A percentile compares a stretch with the other conserved stretches of the same genome.
Evolutionary conservation across 2,888 invertebrate species (phyloP).

Genomic region (Phlogophora meticulosa): DNA sequence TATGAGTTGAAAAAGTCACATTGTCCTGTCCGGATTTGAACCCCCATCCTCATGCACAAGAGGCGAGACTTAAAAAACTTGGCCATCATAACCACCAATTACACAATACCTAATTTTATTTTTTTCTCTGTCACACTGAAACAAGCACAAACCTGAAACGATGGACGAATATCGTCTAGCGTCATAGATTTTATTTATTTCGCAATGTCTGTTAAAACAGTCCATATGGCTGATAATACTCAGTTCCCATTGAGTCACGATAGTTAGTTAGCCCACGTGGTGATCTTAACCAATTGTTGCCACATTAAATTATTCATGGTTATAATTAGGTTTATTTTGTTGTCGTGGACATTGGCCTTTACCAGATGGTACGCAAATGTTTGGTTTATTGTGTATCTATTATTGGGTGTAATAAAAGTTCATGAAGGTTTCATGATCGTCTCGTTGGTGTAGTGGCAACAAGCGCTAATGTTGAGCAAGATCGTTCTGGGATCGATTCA

Average conservation of each 20-base stretch:
- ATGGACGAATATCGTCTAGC: slow-evolving; percentile 10
- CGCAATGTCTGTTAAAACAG: slow-evolving; percentile 54
- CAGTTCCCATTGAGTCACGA: slow-evolving; percentile 64
- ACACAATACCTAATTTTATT: slow-evolving; percentile 5
- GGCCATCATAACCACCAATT: neutral
- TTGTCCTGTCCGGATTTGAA: too few species aligned
- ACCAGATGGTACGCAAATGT: slow-evolving; percentile 50
- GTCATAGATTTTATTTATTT: slow-evolving; percentile 50
- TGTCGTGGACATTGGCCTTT: slow-evolving; percentile 44
- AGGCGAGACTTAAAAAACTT: too few species aligned
- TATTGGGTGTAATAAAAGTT: slow-evolving; percentile 13
- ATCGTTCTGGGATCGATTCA: neutral
- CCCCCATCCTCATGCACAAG: too few species aligned
- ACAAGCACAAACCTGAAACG: slow-evolving; percentile 51
- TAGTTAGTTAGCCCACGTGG: slow-evolving; percentile 34
- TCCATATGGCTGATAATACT: slow-evolving; percentile 59
- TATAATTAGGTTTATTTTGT: slow-evolving; percentile 62
- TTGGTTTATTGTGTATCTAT: slow-evolving; percentile 35
- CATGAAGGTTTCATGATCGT: slow-evolving; percentile 2
- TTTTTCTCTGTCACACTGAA: slow-evolving; percentile 3
- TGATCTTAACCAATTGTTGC: slow-evolving; percentile 54
- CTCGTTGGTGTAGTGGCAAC: too few species aligned
- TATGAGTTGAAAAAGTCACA: too few species aligned
- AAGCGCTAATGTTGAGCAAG: too few species aligned
- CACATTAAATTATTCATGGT: slow-evolving; percentile 52